Evolutionary conservation across 2,888 invertebrate genomes (phyloP), one percentile per base, ranked within the genome.

Genomic region (Drosophila mercatorum): DNA sequence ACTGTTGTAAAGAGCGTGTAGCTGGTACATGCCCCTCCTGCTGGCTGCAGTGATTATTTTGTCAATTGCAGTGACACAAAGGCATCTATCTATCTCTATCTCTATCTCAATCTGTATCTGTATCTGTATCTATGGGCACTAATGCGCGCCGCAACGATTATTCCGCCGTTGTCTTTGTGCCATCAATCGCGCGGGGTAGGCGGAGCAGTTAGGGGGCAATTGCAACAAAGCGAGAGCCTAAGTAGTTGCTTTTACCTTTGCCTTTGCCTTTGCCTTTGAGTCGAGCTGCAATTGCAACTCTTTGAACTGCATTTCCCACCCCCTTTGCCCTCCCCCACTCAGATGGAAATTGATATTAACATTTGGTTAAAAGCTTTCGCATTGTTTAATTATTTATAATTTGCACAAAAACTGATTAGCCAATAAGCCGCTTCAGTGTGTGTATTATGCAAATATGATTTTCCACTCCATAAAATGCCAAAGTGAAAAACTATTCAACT

Each of bases 1-100:
- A 34, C 71, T 70, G 73, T 70, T 72, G 88, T 75, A 72, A 66
- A 55, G 51, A 68, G 64, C 74, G 55, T 69, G 78, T 68, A 68
- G 61, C 75, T 64, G 49, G 17, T 49, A 67, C 64, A 65, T 63
- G 77, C 70, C 68, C 68, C 57, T 6, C 81, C 78, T 80, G 87
- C 74, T 73, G 78, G 87, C 74, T 73, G 78, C 87, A 77, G 84
- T 89, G 89, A 89, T 90, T 90, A 90, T 90, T 89, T 90, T 89
- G 90, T 88, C 90, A 89, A 90, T 90, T 87, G 87, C 87, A 77
- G 81, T 84, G 88, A 86, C 86, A 86, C 86, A 86, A 88, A 86
- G 86, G 86, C 86, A 86, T 86, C 89, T 80, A 75, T 68, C 71
- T 68, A 67, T 60, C 63, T 65, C 38, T 26, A 38, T 65, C 52